A percentile compares a stretch with the other conserved stretches of the same genome.
phyloP scores from a whole-genome alignment of 92 coral and sea anemone species.

The Zoanthus solanderi region DNA sequence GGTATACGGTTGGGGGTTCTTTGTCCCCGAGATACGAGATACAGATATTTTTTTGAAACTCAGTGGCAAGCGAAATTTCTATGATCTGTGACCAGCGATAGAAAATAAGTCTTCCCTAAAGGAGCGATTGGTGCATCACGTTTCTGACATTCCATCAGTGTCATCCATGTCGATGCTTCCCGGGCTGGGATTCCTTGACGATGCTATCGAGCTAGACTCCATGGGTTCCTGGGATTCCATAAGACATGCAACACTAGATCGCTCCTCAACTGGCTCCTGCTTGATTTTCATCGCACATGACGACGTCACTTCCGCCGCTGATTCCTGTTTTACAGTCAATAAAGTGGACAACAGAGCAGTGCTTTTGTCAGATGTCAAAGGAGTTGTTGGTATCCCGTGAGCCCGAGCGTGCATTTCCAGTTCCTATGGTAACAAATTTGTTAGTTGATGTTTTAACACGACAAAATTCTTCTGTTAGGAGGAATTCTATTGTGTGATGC shows the following conservation, averaged over 20 bases:
- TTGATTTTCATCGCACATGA: slow-evolving; percentile 60
- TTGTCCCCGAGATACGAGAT: not conserved
- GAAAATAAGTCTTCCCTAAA: not conserved
- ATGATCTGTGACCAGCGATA: not conserved
- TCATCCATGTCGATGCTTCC: slow-evolving; percentile 83
- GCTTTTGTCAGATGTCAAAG: slow-evolving; percentile 91
- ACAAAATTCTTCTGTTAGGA: too few species aligned
- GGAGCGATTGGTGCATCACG: not conserved
- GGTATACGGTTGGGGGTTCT: too few species aligned
- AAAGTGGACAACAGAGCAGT: slow-evolving; percentile 90
- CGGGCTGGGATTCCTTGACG: slow-evolving; percentile 88
- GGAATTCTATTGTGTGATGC: too few species aligned
- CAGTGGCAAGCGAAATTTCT: not conserved
- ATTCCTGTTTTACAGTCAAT: slow-evolving; percentile 69
- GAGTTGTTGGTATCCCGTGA: slow-evolving; percentile 97
- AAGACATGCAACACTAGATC: slow-evolving; percentile 11
- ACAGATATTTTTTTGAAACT: not conserved
- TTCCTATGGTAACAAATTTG: slow-evolving; percentile 63
- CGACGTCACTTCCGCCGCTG: slow-evolving; percentile 30
- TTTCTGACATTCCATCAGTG: slow-evolving; percentile 49
- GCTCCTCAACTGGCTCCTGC: slow-evolving; percentile 76
- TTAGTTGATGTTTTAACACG: not conserved
- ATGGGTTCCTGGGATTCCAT: slow-evolving; percentile 76
- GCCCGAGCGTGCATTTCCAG: slow-evolving; percentile 99
- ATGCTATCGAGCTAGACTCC: slow-evolving; percentile 75